Base-by-base conservation (phyloP, 2,888 invertebrate species). In the Cryptus armator region DNA sequence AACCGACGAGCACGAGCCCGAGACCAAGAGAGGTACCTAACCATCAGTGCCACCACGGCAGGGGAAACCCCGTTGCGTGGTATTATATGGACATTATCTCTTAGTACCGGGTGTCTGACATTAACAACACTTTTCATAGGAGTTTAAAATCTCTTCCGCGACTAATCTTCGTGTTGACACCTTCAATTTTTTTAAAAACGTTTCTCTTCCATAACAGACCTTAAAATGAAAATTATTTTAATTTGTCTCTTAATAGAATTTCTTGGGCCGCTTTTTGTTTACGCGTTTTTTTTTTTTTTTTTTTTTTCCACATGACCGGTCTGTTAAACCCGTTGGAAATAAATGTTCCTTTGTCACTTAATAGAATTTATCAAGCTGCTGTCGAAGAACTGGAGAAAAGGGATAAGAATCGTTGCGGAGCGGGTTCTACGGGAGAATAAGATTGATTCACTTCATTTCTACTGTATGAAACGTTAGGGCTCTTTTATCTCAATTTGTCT, bases 31-130 rank as follows among this genome's bases (percentile, higher is more conserved):
- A 72, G 51, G 71, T 24, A 64, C 29, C 37, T 9, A 37, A 64
- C 24, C 56, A 16, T 46, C 32, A 44, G 71, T 71, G 59, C 51
- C 48, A 71, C 62, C 19, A 62, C 67, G 62, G 68, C 56, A 62
- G 56, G 68, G 72, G 43, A 67, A 62, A 70, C 64, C 67, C 82
- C 79, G 79, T 81, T 81, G 75, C 80, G 76, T 70, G 66, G 37
- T 71, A 84, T 77, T 77, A 81, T 74, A 77, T 70, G 81, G 46
- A 71, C 37, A 72, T 81, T 71, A 84, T 81, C 84, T 71, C 71
- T 29, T 44, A 51, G 64, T 67, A 53, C 62, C 84, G 81, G 53
- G 64, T 81, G 84, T 81, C 74, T 59, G 43, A 59, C 56, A 66
- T 71, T 66, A 81, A 75, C 70, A 71, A 77, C 56, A 74, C 67